These are phyloP conservation scores for Tauraco hartlaubi DNA, from an alignment of 2,797 vertebrate genomes.

Conservation along the genomic window DNA sequence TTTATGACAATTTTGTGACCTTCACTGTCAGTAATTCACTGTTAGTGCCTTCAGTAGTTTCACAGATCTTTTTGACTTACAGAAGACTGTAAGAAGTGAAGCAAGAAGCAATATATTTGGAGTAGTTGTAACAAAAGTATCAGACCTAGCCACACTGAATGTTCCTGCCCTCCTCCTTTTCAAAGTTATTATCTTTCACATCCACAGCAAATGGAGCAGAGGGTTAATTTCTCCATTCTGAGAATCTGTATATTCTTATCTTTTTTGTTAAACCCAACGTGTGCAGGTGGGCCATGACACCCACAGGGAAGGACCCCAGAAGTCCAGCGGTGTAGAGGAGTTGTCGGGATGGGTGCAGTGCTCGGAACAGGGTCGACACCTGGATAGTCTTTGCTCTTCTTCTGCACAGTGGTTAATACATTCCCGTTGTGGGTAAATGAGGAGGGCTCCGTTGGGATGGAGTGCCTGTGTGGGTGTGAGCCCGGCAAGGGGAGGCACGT, in stretches of 20 bases:
- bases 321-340: accelerated
- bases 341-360: accelerated
- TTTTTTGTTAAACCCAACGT: neutral
- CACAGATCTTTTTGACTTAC: neutral
- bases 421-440: neutral
- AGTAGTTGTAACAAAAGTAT: neutral
- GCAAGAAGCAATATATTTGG: neutral
- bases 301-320: neutral
- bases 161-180: neutral
- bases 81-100: neutral
- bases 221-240: accelerated
- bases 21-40: neutral
- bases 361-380: accelerated
- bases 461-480: accelerated
- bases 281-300: accelerated
- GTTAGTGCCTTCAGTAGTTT: neutral
- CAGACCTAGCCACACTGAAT: neutral
- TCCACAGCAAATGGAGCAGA: neutral
- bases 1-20: slow-evolving; percentile 11
- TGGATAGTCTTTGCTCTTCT: neutral
- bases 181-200: accelerated
- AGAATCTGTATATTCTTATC: accelerated
- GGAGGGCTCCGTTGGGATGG: neutral
- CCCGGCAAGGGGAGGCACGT: accelerated
- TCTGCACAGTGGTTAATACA: accelerated